phyloP scores from a whole-genome alignment of 2,113 vertebrate species.

The Osmerus eperlanus region DNA sequence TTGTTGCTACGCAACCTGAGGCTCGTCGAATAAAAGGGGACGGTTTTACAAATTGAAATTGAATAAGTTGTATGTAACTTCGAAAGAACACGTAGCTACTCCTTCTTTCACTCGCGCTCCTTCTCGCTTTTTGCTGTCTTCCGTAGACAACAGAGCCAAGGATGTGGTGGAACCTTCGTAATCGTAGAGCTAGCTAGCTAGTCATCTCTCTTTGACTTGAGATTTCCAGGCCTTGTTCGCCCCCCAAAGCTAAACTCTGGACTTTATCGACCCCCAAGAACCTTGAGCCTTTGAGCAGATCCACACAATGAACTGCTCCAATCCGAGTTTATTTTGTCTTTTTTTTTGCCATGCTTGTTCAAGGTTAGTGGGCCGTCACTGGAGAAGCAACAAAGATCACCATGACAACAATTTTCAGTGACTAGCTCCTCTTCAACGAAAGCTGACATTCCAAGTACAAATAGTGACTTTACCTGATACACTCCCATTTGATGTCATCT shows the following conservation, averaged over 20 bases:
- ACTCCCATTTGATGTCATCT: no score
- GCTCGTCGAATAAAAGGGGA: constrained; percentile 70
- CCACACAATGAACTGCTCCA: neutral
- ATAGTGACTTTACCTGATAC: no score
- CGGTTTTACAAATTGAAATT: constrained; percentile 76
- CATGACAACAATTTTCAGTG: constrained; percentile 55
- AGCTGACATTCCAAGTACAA: constrained; percentile 18
- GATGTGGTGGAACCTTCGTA: no score
- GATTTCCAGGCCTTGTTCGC: constrained; percentile 5
- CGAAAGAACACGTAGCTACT: constrained; percentile 69
- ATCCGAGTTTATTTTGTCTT: neutral
- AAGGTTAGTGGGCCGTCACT: no score
- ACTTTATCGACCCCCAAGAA: constrained; percentile 13
- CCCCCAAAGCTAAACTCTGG: neutral
- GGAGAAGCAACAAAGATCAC: constrained; percentile 11
- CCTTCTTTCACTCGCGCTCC: constrained; percentile 17
- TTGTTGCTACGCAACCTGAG: constrained; percentile 84
- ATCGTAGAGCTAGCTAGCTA: no score
- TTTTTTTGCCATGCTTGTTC: no score
- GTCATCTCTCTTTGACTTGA: no score
- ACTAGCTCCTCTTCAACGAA: constrained; percentile 48
- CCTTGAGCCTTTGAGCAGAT: neutral
- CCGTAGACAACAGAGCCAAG: constrained; percentile 54
- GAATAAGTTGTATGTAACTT: constrained; percentile 77
- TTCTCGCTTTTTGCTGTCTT: constrained; percentile 62